Percentiles rank a stretch among this genome's conserved stretches.
Evolutionary conservation across 2,888 invertebrate species (phyloP).

Genomic region (Brachyptera risi): DNA sequence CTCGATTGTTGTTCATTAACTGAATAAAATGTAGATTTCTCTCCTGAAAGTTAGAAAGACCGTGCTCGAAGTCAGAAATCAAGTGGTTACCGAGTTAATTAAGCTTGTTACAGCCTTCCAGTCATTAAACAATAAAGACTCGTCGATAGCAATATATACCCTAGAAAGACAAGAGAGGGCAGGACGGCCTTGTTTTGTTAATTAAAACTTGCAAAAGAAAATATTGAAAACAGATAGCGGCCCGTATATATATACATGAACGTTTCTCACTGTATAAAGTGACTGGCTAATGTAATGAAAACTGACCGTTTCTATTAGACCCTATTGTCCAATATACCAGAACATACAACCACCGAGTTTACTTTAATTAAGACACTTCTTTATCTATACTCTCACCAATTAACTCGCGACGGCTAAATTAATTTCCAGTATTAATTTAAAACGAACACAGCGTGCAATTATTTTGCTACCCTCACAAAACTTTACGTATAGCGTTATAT

Average conservation of each 20-base stretch:
- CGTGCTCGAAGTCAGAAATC: no score
- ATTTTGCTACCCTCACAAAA: background rate
- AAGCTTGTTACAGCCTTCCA: no score
- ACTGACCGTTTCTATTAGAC: conserved; percentile 13
- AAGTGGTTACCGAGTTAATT: no score
- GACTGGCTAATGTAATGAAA: conserved; percentile 12
- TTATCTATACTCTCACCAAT: conserved; percentile 17
- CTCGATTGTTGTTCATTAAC: no score
- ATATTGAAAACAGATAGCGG: conserved; percentile 15
- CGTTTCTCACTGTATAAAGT: background rate
- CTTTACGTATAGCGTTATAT: no score
- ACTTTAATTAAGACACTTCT: conserved; percentile 20
- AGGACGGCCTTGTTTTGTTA: conserved; percentile 10
- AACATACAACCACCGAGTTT: conserved; percentile 11
- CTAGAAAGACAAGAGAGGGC: no score
- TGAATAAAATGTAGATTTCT: no score
- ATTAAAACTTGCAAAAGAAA: conserved; percentile 19
- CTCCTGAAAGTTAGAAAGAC: no score
- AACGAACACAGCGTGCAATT: background rate
- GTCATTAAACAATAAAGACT: no score
- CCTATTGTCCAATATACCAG: conserved; percentile 19
- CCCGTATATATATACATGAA: no score
- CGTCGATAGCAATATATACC: no score
- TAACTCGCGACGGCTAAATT: conserved; percentile 2
- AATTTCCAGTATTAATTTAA: background rate